Conservation (phyloP, 2,113 vertebrate species). For the Ciconia stormi region DNA sequence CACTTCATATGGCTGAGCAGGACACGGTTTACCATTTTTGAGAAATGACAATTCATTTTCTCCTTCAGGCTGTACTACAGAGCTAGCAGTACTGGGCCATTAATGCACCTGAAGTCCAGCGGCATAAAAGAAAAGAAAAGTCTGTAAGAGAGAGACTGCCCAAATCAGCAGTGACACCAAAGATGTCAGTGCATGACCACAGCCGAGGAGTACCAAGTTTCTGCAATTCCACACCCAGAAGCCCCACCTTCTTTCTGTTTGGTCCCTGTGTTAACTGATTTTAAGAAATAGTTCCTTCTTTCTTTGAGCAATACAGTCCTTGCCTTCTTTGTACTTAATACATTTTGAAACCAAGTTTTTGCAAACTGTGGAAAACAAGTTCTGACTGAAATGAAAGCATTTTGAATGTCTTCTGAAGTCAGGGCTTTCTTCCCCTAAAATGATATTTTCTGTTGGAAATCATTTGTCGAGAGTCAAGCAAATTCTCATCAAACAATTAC, state of each 20-base stretch:
- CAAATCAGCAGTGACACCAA: not conserved
- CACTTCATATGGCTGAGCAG: fast-evolving
- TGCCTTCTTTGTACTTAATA: not conserved
- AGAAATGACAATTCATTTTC: not conserved
- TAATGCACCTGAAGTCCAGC: not conserved
- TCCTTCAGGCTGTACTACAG: not conserved
- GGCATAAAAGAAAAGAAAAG: not conserved
- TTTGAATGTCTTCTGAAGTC: not conserved
- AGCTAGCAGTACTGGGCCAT: not conserved
- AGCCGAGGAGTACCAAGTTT: not conserved
- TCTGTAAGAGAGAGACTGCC: not conserved
- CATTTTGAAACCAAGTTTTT: not conserved
- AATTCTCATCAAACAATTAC: not conserved
- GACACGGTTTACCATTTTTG: not conserved
- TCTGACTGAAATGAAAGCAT: not conserved
- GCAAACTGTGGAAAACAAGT: not conserved
- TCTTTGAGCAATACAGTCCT: not conserved
- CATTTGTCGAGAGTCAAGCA: not conserved
- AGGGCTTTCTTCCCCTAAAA: not conserved
- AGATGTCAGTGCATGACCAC: not conserved
- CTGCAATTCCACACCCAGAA: not conserved
- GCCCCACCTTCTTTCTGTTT: not conserved
- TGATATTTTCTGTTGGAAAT: not conserved
- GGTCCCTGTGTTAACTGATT: not conserved
- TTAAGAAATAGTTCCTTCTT: not conserved